Conservation (phyloP, 2,888 invertebrate genomes). For the Lochmaea crataegi region DNA sequence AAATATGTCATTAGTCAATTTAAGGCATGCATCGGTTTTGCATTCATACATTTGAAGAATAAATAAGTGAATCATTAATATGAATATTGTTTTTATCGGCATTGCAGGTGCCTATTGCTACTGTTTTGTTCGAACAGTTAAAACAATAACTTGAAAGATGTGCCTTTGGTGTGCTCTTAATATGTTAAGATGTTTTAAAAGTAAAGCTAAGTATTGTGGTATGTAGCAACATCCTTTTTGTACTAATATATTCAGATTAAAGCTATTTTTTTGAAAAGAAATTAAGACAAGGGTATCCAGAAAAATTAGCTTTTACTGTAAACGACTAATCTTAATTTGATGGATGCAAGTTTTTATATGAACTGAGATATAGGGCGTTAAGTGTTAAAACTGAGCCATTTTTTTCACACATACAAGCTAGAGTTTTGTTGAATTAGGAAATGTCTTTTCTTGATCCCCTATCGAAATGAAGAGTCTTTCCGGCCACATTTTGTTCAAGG, state of each 20-base stretch:
- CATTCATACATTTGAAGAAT: constrained; percentile 7
- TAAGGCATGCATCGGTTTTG: not conserved
- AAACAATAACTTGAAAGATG: not conserved
- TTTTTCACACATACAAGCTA: too few species aligned
- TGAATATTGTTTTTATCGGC: not conserved
- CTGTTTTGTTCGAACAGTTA: not conserved
- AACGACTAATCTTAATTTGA: too few species aligned
- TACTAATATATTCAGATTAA: not conserved
- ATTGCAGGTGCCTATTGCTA: not conserved
- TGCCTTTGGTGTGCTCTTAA: not conserved
- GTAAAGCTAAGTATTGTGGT: constrained; percentile 4
- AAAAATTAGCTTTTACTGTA: too few species aligned
- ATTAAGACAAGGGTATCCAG: too few species aligned
- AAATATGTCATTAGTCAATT: constrained; percentile 8
- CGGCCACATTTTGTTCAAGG: too few species aligned
- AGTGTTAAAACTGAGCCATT: too few species aligned
- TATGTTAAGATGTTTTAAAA: constrained; percentile 5
- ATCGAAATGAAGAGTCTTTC: too few species aligned
- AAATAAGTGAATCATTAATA: constrained; percentile 10
- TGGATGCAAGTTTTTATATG: too few species aligned
- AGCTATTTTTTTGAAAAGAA: too few species aligned
- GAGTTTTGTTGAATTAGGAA: too few species aligned
- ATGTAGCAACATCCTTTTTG: not conserved
- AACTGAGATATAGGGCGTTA: too few species aligned
- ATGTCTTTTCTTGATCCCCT: too few species aligned